phyloP scores from a whole-genome alignment of 2,888 invertebrate species.

The Muscina levida region DNA sequence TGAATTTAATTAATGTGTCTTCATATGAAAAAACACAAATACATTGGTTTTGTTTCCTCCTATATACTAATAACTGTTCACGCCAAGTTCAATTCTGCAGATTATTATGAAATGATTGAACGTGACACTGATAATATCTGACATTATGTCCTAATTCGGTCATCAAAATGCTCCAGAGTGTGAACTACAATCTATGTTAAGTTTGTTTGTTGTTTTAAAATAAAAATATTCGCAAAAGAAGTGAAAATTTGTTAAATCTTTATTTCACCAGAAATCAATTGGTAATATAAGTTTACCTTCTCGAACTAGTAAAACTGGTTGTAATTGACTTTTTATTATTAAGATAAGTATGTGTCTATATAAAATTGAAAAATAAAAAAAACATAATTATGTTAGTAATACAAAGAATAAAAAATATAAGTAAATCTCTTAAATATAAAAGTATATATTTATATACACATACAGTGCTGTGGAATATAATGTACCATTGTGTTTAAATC shows the following conservation, averaged over 20 bases:
- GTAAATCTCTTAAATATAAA: constrained; percentile 3
- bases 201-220: constrained; percentile 30
- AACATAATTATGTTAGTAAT: not conserved
- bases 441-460: constrained; percentile 10
- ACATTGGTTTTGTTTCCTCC: no score
- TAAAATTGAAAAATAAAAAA: constrained; percentile 27
- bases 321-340: constrained; percentile 53
- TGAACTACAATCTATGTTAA: not conserved
- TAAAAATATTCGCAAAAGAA: constrained; percentile 8
- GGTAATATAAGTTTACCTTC: constrained; percentile 34
- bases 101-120: no score
- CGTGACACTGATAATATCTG: no score
- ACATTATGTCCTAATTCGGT: no score
- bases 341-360: constrained; percentile 52
- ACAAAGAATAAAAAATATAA: constrained; percentile 26
- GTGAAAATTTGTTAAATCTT: constrained; percentile 18
- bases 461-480: no score
- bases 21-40: constrained; percentile 17
- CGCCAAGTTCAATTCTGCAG: no score
- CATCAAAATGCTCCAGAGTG: no score
- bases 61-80: no score
- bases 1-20: constrained; percentile 23
- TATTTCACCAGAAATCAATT: constrained; percentile 18
- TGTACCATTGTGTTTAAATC: no score
- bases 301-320: constrained; percentile 62